Evolutionary conservation across 1,140 invertebrate genomes (phyloP).

Genomic region (Heliconius hewitsoni): DNA sequence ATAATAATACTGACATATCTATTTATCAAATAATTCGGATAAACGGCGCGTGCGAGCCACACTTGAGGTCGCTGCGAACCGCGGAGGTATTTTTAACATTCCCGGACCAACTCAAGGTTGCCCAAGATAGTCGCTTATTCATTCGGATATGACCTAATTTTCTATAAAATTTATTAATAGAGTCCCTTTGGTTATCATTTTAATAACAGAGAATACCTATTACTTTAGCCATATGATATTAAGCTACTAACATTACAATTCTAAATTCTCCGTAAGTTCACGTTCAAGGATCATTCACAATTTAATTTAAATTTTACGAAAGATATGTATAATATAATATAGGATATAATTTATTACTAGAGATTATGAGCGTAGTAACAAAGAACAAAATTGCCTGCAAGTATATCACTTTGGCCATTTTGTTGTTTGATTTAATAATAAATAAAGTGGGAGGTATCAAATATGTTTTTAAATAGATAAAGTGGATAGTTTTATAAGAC

Average conservation of each 20-base stretch:
- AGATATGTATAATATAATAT: neutral
- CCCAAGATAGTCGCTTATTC: slow-evolving; percentile 75
- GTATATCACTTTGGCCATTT: neutral
- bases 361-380: too few relatives aligned
- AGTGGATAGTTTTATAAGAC: slow-evolving; percentile 27
- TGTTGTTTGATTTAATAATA: slow-evolving; percentile 18
- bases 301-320: neutral
- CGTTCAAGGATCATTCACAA: neutral
- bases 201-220: slow-evolving; percentile 23
- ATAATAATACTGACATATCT: slow-evolving; percentile 49
- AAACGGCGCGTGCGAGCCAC: slow-evolving; percentile 49
- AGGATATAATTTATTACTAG: neutral
- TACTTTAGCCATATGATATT: slow-evolving; percentile 15
- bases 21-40: slow-evolving; percentile 60
- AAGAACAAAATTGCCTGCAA: too few relatives aligned
- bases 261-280: neutral
- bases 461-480: slow-evolving; percentile 33
- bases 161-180: slow-evolving; percentile 62
- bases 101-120: slow-evolving; percentile 78
- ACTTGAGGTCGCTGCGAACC: slow-evolving; percentile 55
- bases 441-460: slow-evolving; percentile 44
- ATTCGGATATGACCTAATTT: slow-evolving; percentile 79
- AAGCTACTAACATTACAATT: neutral
- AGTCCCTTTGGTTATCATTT: slow-evolving; percentile 31
- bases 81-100: slow-evolving; percentile 79